Evolutionary conservation across 1,140 invertebrate species (phyloP).

Genomic region (Ceratina calcarata): DNA sequence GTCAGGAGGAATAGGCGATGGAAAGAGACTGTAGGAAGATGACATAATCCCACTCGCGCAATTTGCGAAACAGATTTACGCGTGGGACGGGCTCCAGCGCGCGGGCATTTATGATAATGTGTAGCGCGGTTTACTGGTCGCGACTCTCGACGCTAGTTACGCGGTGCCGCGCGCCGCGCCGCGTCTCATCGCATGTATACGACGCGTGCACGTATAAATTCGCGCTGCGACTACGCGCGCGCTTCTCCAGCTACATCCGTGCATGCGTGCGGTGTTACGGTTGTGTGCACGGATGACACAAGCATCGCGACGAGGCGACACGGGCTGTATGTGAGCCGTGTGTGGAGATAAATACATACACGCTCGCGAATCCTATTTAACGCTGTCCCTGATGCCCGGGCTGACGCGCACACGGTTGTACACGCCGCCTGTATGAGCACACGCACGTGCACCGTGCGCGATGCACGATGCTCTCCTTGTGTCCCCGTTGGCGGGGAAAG

Average conservation of each 20-base stretch:
- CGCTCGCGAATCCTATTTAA: constrained; percentile 75
- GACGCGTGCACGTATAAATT: constrained; percentile 40
- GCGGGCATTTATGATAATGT: constrained; percentile 79
- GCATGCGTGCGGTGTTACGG: background rate
- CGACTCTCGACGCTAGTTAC: constrained; percentile 61
- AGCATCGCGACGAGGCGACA: constrained; percentile 1
- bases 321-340: background rate
- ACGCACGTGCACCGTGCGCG: constrained; percentile 43
- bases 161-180: constrained; percentile 18
- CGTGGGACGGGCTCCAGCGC: constrained; percentile 76
- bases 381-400: constrained; percentile 75
- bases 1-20: constrained; percentile 50
- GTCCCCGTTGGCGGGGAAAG: constrained; percentile 44
- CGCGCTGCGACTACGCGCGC: constrained; percentile 23
- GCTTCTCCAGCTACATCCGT: background rate
- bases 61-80: constrained; percentile 80
- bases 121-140: constrained; percentile 70
- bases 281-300: background rate
- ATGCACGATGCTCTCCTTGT: constrained; percentile 5
- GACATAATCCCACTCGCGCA: constrained; percentile 75
- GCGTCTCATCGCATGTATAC: constrained; percentile 5
- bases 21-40: constrained; percentile 67
- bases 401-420: constrained; percentile 56
- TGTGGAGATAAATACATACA: constrained; percentile 6
- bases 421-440: background rate